Base-by-base conservation (phyloP, 2,113 vertebrate species). In the Callipepla squamata region DNA sequence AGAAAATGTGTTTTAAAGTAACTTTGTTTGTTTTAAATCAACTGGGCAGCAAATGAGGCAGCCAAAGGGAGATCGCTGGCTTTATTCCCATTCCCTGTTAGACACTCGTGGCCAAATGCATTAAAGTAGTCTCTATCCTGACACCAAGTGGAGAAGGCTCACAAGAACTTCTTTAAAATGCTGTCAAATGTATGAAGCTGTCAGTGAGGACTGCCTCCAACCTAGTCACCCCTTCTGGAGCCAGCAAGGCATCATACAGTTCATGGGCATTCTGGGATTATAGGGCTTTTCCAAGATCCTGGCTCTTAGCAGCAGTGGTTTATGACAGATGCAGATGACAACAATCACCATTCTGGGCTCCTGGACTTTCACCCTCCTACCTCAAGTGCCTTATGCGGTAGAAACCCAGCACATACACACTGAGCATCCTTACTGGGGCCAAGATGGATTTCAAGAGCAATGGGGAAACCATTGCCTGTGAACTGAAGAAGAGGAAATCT, bases 101-200 rank as follows among this genome's bases (percentile, higher is more conserved):
- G 45, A 76, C 48, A 34, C 18, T 81, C 23, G 66, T 32, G 44
- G 38, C 6, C 50, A 62, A 87, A 55, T 20, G 16, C 22, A n/a
- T 82, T 74, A 84, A 18, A 94, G 58, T 58, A 94, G 70, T 50
- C 80, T 94, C 89, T 79, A 79, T 45, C 74, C 95, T 95, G 96
- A 96, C 92, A 96, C 89, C 94, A 96, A 92, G 92, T 66, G 92
- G 91, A 94, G 51, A 79, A 40, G 84, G 21, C 14, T 91, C 74
- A 89, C 66, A 76, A 3, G 1, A 58, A 16, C 81, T 80, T 34
- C 34, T 87, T 48, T 58, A 69, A 81, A 88, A 78, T 17, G 13
- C 2, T 0, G 44, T 9, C 16, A 44, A 44, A 17, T 20, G 4
- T 22, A 38, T 18, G 18, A 55, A n/a, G 17, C 16, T 36, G 44